A percentile compares a stretch with the other conserved stretches of the same genome.
Conservation (phyloP, 2,113 vertebrate species). For the Alosa alosa region DNA sequence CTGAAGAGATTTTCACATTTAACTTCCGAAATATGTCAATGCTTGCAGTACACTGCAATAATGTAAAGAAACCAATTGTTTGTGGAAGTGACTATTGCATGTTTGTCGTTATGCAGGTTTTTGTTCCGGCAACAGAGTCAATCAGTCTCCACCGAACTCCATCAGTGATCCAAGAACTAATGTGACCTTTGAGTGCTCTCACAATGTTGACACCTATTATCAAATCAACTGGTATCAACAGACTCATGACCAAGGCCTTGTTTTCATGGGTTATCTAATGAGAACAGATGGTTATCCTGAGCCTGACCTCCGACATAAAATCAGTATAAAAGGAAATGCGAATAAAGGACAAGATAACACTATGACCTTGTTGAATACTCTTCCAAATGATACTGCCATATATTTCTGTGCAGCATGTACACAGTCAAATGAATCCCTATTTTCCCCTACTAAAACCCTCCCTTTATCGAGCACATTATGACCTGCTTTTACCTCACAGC, state of each 20-base stretch:
- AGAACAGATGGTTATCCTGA: neutral
- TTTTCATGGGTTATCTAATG: neutral
- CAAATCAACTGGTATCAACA: neutral
- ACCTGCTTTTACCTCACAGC: neutral
- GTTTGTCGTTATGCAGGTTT: neutral
- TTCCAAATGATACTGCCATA: neutral
- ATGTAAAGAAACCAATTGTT: neutral
- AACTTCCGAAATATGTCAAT: neutral
- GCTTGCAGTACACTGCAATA: neutral
- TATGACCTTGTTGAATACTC: neutral
- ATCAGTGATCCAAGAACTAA: neutral
- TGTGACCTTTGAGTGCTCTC: neutral
- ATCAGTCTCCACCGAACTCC: neutral
- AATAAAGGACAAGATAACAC: neutral
- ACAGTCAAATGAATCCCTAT: neutral
- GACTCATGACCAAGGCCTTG: neutral
- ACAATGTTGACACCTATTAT: neutral
- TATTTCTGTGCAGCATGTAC: neutral
- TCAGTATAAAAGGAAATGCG: neutral
- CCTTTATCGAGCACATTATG: neutral
- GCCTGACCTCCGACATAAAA: neutral
- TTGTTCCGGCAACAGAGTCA: neutral
- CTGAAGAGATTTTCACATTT: neutral
- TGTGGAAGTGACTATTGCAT: neutral
- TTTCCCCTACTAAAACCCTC: neutral